Evolutionary conservation across 1,140 invertebrate genomes (phyloP).

Genomic region (Penaeus chinensis): DNA sequence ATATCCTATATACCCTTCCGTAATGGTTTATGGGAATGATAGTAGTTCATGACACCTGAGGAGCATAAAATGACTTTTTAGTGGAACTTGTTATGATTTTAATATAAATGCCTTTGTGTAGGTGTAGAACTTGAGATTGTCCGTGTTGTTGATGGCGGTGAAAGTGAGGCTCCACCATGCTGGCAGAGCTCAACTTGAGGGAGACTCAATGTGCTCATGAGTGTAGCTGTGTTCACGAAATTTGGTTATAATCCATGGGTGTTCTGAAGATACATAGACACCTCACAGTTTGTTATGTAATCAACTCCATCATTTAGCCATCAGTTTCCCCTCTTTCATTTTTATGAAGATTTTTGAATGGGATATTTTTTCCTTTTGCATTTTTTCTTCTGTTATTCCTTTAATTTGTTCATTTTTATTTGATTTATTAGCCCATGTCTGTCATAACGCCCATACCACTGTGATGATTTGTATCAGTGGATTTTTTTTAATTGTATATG

Average conservation of each 20-base stretch:
- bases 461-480: background rate
- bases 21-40: no score
- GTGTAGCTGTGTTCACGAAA: conserved; percentile 39
- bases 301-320: no score
- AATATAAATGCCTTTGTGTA: no score
- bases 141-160: background rate
- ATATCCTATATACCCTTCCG: no score
- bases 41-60: background rate
- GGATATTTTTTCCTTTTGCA: no score
- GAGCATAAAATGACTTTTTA: no score
- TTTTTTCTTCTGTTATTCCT: no score
- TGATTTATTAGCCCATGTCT: no score
- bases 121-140: background rate
- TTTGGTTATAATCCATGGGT: conserved; percentile 27
- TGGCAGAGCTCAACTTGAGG: conserved; percentile 31
- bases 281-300: background rate
- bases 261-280: conserved; percentile 13
- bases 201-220: conserved; percentile 43
- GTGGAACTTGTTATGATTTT: no score
- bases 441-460: background rate
- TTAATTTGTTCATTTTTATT: no score
- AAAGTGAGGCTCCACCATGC: conserved; percentile 37
- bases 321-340: no score
- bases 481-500: conserved; percentile 16
- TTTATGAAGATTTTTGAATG: no score